These are phyloP conservation scores for Eupsilia transversa DNA, from an alignment of 2,888 invertebrate species.

Conservation along the genomic window DNA sequence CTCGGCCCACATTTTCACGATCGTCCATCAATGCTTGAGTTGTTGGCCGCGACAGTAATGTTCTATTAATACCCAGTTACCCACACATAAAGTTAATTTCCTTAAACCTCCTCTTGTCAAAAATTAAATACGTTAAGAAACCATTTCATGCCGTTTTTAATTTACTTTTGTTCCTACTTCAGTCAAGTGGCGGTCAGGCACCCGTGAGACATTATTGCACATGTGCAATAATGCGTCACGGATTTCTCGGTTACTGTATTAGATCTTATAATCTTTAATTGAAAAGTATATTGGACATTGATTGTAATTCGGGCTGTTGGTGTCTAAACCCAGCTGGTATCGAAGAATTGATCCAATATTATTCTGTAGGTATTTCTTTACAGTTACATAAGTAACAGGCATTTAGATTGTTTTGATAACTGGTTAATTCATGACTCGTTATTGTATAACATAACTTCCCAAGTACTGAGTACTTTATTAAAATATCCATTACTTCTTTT, in stretches of 20 bases:
- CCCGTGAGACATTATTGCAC: too few relatives aligned
- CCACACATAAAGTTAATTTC: neutral
- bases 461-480: neutral
- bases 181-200: too few relatives aligned
- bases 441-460: conserved; percentile 13
- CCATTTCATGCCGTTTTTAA: neutral
- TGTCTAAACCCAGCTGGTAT: neutral
- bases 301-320: too few relatives aligned
- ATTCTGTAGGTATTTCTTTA: neutral
- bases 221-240: too few relatives aligned
- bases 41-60: too few relatives aligned
- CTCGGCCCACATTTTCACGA: too few relatives aligned
- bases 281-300: too few relatives aligned
- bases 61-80: too few relatives aligned
- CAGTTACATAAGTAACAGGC: conserved; percentile 10
- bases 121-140: neutral
- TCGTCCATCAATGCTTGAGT: too few relatives aligned
- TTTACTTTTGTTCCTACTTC: neutral
- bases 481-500: neutral
- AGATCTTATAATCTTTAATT: too few relatives aligned
- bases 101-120: too few relatives aligned
- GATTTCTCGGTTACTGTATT: too few relatives aligned
- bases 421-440: conserved; percentile 12
- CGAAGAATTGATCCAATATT: conserved; percentile 10
- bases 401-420: conserved; percentile 3